These are phyloP conservation scores for Petrolisthes manimaculis DNA, from an alignment of 2,888 invertebrate species.

Conservation along the genomic window DNA sequence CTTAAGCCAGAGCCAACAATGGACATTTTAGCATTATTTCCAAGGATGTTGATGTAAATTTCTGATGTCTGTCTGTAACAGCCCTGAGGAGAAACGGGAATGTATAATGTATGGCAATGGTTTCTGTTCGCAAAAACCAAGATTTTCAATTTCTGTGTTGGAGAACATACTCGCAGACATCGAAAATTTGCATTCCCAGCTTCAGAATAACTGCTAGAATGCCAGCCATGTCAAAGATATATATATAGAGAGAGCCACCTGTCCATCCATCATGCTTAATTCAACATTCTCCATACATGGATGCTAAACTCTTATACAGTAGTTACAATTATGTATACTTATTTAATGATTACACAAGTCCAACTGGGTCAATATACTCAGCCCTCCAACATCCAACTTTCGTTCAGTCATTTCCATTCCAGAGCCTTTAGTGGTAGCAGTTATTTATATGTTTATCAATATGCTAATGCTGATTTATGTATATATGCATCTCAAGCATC, in stretches of 20 bases:
- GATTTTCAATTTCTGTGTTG: too few relatives aligned
- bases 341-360: too few relatives aligned
- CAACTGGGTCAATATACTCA: neutral
- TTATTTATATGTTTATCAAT: neutral
- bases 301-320: neutral
- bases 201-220: too few relatives aligned
- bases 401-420: neutral
- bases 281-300: too few relatives aligned
- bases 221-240: too few relatives aligned
- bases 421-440: neutral
- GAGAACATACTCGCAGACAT: too few relatives aligned
- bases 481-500: conserved; percentile 11
- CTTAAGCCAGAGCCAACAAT: neutral
- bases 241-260: neutral
- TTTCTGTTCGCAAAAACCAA: too few relatives aligned
- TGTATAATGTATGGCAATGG: too few relatives aligned
- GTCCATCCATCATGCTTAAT: neutral
- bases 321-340: neutral
- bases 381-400: neutral
- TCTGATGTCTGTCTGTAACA: too few relatives aligned
- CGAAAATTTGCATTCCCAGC: too few relatives aligned
- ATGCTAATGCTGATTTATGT: neutral
- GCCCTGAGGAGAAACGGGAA: too few relatives aligned
- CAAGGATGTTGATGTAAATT: too few relatives aligned
- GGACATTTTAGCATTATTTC: neutral